phyloP scores from a whole-genome alignment of 2,797 vertebrate genomes.

The Glyptemys insculpta region DNA sequence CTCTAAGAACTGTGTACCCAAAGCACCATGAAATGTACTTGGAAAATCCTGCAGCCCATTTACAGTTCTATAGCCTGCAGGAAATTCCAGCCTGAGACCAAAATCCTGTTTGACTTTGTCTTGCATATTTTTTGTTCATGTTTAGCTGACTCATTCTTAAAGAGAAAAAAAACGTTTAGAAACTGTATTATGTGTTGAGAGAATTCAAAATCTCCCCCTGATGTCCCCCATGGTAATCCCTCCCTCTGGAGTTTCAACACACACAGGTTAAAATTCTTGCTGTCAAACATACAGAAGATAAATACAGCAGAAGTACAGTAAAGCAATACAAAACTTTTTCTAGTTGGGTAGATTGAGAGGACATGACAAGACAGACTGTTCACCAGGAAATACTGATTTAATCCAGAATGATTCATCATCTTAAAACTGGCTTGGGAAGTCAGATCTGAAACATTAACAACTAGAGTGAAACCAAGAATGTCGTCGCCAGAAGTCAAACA shows the following conservation, averaged over 20 bases:
- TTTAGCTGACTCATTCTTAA: background rate
- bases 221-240: background rate
- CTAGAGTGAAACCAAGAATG: background rate
- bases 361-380: background rate
- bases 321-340: accelerated
- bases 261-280: accelerated
- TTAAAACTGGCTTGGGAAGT: background rate
- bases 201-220: background rate
- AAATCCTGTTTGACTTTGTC: background rate
- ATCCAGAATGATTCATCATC: background rate
- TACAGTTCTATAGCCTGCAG: background rate
- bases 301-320: background rate
- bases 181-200: background rate
- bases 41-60: background rate
- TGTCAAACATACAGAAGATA: accelerated
- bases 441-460: background rate
- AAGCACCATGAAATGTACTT: background rate
- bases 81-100: background rate
- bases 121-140: background rate
- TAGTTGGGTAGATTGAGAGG: background rate
- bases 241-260: background rate
- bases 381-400: background rate
- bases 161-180: background rate
- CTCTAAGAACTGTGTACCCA: background rate
- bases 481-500: background rate